Conservation (phyloP, 2,797 vertebrate species). For the Sebastes goodei region DNA sequence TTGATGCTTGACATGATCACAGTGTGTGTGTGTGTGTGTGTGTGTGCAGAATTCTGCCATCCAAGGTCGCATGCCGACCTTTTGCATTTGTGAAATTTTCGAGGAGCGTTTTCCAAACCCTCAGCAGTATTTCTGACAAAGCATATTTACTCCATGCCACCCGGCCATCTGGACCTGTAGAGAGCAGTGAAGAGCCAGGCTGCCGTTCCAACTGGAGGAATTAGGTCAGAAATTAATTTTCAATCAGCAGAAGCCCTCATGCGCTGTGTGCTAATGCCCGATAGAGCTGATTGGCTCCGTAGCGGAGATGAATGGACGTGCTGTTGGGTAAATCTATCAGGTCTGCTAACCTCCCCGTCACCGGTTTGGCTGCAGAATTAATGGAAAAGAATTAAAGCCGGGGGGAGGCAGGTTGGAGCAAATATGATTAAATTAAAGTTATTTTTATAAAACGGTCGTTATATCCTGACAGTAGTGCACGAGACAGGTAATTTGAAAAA, state of each 20-base stretch:
- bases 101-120: constrained; percentile 7
- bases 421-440: too few relatives aligned
- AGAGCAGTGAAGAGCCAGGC: constrained; percentile 55
- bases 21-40: neutral
- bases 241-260: constrained; percentile 51
- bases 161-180: constrained; percentile 70
- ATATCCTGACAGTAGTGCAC: too few relatives aligned
- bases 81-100: constrained; percentile 6
- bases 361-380: neutral
- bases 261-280: constrained; percentile 28
- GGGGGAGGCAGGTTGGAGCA: too few relatives aligned
- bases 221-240: constrained; percentile 75
- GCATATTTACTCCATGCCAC: constrained; percentile 62
- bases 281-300: constrained; percentile 43
- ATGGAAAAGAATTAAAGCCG: constrained; percentile 9
- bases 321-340: constrained; percentile 20
- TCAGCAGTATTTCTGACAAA: constrained; percentile 39
- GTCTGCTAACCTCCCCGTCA: constrained; percentile 9
- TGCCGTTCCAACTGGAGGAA: constrained; percentile 63
- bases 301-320: constrained; percentile 35
- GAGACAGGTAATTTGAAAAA: too few relatives aligned
- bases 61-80: constrained; percentile 34
- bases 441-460: too few relatives aligned
- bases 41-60: neutral
- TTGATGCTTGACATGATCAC: constrained; percentile 12